Conservation (phyloP, 1,140 invertebrate genomes). For the Pseudomyrmex dendroicus region DNA sequence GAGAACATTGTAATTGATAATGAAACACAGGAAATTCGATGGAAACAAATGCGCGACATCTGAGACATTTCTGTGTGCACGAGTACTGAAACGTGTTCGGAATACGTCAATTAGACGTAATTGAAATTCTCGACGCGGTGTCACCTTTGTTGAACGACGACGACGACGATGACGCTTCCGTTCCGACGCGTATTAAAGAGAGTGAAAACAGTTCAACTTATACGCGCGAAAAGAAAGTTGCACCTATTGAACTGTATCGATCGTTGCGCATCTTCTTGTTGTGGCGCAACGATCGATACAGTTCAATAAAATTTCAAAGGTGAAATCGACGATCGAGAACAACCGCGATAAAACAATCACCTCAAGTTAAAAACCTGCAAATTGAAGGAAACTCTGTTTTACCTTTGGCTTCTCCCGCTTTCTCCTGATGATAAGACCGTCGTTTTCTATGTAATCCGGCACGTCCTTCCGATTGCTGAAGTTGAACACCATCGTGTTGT, state of each 20-base stretch:
- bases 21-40: neutral
- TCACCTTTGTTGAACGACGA: neutral
- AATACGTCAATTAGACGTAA: constrained; percentile 65
- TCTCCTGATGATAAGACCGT: constrained; percentile 90
- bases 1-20: neutral
- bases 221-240: constrained; percentile 63
- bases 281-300: neutral
- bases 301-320: constrained; percentile 6
- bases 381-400: constrained; percentile 76
- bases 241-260: constrained; percentile 53
- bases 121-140: constrained; percentile 68
- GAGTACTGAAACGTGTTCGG: constrained; percentile 61
- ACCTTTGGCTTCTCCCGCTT: constrained; percentile 90
- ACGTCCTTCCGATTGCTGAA: constrained; percentile 93
- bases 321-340: neutral
- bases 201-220: constrained; percentile 63
- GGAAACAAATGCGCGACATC: neutral
- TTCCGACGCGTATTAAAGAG: constrained; percentile 62
- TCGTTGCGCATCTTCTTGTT: constrained; percentile 16
- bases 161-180: constrained; percentile 19
- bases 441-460: constrained; percentile 96
- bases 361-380: no score
- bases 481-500: constrained; percentile 94
- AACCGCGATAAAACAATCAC: neutral
- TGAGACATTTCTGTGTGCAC: neutral